Conservation (phyloP, 2,113 vertebrate species). For the Callipepla californica region DNA sequence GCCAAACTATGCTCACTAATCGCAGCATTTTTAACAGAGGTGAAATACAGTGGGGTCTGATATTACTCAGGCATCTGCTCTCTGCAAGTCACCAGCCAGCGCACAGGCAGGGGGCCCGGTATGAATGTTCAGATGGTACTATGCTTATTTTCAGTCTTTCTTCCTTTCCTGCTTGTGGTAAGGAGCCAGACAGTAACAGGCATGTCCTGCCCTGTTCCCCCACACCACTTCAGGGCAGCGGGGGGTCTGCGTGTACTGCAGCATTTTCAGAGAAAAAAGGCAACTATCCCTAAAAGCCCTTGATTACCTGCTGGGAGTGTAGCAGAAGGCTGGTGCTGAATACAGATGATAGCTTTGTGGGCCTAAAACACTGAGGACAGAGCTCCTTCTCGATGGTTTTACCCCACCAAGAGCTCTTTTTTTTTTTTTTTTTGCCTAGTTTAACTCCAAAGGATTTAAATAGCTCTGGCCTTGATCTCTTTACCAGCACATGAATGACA, state of each 20-base stretch:
- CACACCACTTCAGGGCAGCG: neutral
- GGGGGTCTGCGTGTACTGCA: neutral
- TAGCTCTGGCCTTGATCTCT: slow-evolving; percentile 32
- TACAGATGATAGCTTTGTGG: neutral
- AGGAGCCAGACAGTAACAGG: neutral
- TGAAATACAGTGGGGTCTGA: neutral
- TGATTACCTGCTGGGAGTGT: neutral
- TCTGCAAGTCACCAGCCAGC: neutral
- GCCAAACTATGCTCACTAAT: neutral
- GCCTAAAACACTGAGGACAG: neutral
- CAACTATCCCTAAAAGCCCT: neutral
- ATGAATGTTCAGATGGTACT: neutral
- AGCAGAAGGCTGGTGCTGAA: neutral
- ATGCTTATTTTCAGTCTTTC: neutral
- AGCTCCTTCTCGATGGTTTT: neutral
- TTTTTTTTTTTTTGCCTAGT: neutral
- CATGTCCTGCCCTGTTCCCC: neutral
- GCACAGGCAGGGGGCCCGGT: neutral
- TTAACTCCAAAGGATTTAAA: slow-evolving; percentile 21
- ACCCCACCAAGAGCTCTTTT: neutral
- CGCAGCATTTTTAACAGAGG: neutral
- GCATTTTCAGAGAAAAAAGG: neutral
- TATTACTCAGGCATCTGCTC: neutral
- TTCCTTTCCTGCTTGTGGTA: neutral
- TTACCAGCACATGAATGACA: slow-evolving; percentile 41